Evolutionary conservation across 2,113 vertebrate species (phyloP).

Genomic region (Danionella cerebrum): DNA sequence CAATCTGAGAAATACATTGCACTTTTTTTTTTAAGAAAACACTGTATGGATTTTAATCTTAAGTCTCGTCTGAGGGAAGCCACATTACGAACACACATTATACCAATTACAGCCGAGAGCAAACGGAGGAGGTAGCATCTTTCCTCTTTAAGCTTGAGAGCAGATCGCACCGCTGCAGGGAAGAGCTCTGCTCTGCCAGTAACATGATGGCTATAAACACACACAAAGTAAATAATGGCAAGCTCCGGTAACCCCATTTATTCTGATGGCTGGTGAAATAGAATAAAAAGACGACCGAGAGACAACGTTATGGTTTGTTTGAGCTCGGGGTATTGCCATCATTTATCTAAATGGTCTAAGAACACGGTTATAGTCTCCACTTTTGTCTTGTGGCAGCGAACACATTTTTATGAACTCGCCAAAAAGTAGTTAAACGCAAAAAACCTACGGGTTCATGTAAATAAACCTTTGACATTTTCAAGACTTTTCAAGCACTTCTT

Average conservation of each 20-base stretch:
- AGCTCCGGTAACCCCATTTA: not conserved
- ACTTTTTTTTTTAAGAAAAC: too few species aligned
- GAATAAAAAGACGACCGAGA: not conserved
- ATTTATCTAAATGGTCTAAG: conserved; percentile 44
- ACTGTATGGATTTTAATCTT: too few species aligned
- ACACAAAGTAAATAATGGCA: conserved; percentile 18
- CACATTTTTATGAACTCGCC: too few species aligned
- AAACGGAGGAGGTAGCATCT: not conserved
- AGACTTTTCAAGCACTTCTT: too few species aligned
- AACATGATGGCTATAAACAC: not conserved
- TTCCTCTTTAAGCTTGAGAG: not conserved
- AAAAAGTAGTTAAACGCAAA: too few species aligned
- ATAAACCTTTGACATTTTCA: too few species aligned
- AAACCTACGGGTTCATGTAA: too few species aligned
- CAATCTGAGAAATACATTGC: too few species aligned
- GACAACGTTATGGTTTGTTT: conserved; percentile 29
- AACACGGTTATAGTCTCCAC: not conserved
- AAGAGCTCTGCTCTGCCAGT: not conserved
- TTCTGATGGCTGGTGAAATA: conserved; percentile 2
- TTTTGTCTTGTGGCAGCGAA: not conserved
- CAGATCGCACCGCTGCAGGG: not conserved
- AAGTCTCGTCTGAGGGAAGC: too few species aligned
- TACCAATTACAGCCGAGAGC: conserved; percentile 9
- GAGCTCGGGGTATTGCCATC: conserved; percentile 26
- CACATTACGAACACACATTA: conserved; percentile 5